Percentiles rank a stretch among this genome's conserved stretches.
Evolutionary conservation across 2,113 vertebrate genomes (phyloP).

Genomic region (Boleophthalmus pectinirostris): DNA sequence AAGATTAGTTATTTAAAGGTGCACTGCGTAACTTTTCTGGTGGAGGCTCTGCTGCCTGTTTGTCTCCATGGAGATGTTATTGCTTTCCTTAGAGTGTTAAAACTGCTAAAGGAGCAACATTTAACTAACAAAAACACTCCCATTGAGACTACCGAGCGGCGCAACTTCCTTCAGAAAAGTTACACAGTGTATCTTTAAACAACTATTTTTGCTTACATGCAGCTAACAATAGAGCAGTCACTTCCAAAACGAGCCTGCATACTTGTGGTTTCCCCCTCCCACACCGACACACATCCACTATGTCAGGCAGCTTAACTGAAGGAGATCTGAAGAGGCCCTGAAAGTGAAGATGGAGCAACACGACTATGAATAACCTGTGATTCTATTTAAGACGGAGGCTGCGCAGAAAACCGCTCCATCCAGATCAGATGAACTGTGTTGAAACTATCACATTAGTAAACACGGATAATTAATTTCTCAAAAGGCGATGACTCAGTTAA

Average conservation of each 20-base stretch:
- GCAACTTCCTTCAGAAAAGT: too few relatives aligned
- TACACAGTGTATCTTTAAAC: too few relatives aligned
- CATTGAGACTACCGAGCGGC: too few relatives aligned
- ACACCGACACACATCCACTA: background rate
- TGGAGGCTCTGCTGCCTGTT: too few relatives aligned
- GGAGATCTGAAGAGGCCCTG: constrained; percentile 12
- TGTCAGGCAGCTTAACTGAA: constrained; percentile 9
- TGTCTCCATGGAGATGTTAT: too few relatives aligned
- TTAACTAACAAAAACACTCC: too few relatives aligned
- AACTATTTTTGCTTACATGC: too few relatives aligned
- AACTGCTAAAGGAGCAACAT: too few relatives aligned
- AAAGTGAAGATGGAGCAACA: constrained; percentile 12
- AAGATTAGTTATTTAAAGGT: too few relatives aligned
- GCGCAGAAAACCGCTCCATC: constrained; percentile 2
- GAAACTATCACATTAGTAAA: constrained; percentile 20
- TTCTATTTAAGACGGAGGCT: background rate
- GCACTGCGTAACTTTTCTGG: too few relatives aligned
- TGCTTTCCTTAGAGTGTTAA: too few relatives aligned
- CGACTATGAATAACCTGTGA: background rate
- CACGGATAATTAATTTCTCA: constrained; percentile 39
- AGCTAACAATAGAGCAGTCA: background rate
- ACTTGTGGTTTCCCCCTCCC: background rate
- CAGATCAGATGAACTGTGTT: constrained; percentile 26
- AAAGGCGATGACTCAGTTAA: constrained; percentile 11
- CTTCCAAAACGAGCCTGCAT: background rate